Conservation (phyloP, 2,113 vertebrate species). For the Bucco capensis region DNA sequence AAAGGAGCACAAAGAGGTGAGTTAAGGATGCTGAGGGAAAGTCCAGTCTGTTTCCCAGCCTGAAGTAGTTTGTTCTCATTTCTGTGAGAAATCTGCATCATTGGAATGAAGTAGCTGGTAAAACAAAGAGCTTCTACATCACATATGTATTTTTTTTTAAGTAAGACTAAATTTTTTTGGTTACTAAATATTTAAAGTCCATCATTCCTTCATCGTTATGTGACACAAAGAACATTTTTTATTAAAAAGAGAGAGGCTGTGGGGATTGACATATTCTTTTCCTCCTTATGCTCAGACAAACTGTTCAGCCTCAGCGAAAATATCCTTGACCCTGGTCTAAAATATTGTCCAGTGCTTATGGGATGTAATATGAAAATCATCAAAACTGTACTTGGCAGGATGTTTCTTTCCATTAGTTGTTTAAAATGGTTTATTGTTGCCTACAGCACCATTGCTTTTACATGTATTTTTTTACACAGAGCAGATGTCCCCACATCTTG, state of each 20-base stretch:
- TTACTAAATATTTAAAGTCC: not conserved
- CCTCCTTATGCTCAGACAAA: not conserved
- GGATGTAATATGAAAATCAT: slow-evolving; percentile 9
- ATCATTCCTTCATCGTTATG: not conserved
- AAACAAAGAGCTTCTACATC: not conserved
- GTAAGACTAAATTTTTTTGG: not conserved
- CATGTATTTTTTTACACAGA: not conserved
- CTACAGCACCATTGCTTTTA: not conserved
- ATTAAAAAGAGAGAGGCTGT: not conserved
- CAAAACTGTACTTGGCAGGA: slow-evolving; percentile 5
- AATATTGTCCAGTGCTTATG: not conserved
- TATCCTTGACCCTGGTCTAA: not conserved
- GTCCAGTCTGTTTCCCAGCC: not conserved
- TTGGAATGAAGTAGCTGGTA: not conserved
- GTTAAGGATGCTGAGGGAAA: not conserved
- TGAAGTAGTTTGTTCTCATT: not conserved
- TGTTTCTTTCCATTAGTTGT: slow-evolving; percentile 33
- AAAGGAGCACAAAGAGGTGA: not conserved
- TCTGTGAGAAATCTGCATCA: not conserved
- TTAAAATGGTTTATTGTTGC: slow-evolving; percentile 49
- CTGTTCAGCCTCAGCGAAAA: not conserved
- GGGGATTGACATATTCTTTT: not conserved
- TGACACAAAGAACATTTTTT: not conserved
- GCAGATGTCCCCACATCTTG: not conserved
- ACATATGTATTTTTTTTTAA: not conserved